Conservation (phyloP, 2,113 vertebrate species). For the Ranitomeya variabilis region DNA sequence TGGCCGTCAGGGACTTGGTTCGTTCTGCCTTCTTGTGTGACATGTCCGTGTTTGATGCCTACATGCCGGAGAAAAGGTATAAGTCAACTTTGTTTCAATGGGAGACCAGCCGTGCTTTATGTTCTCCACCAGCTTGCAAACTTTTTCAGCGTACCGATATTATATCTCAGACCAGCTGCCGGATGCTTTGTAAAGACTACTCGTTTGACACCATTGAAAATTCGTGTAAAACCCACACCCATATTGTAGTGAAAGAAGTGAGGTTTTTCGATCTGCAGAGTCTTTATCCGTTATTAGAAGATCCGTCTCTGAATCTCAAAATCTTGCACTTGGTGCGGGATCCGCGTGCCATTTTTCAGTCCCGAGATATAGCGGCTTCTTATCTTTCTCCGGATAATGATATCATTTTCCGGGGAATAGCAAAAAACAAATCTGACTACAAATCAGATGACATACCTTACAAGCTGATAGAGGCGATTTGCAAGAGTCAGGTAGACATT, state of each 20-base stretch:
- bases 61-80: constrained; percentile 72
- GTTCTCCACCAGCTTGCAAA: constrained; percentile 83
- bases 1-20: constrained; percentile 81
- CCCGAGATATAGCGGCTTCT: constrained; percentile 69
- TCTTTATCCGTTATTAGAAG: constrained; percentile 83
- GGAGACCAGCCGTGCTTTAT: constrained; percentile 87
- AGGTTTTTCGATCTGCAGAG: constrained; percentile 85
- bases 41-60: constrained; percentile 82
- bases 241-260: constrained; percentile 87
- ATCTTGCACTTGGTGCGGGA: constrained; percentile 93
- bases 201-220: constrained; percentile 74
- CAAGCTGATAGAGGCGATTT: constrained; percentile 81
- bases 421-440: background rate
- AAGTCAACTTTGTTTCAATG: constrained; percentile 87
- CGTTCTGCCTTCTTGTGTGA: constrained; percentile 82
- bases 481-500: constrained; percentile 84
- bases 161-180: constrained; percentile 71
- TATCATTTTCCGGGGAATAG: constrained; percentile 70
- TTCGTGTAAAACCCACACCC: constrained; percentile 85
- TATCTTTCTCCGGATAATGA: constrained; percentile 72
- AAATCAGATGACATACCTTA: constrained; percentile 62
- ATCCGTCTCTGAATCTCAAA: constrained; percentile 83
- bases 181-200: constrained; percentile 64
- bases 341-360: constrained; percentile 83
- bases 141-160: constrained; percentile 70